These are phyloP conservation scores for Colossoma macropomum DNA, from an alignment of 2,113 vertebrate species.

Conservation along the genomic window DNA sequence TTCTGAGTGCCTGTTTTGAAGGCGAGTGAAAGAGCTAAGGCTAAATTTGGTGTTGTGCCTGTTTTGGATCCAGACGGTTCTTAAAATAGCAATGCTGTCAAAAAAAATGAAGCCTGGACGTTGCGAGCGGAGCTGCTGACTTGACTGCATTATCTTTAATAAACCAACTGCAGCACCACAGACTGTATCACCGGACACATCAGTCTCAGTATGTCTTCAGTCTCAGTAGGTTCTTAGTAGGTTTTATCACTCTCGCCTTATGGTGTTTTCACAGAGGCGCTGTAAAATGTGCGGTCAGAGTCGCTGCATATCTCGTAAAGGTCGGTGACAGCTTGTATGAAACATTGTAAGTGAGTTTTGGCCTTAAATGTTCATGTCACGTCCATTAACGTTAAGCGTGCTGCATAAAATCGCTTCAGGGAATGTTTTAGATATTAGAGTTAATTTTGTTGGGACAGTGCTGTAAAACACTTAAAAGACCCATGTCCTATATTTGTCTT, in stretches of 20 bases:
- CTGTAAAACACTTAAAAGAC: no score
- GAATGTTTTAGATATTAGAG: no score
- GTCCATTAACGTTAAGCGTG: no score
- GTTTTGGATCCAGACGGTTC: constrained; percentile 24
- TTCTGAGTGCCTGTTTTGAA: not conserved
- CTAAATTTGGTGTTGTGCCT: constrained; percentile 19
- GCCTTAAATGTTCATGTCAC: no score
- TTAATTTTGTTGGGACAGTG: no score
- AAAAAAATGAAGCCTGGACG: not conserved
- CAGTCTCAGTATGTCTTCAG: not conserved
- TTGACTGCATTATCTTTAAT: not conserved
- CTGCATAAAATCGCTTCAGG: no score
- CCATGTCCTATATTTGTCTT: no score
- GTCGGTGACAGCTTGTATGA: not conserved
- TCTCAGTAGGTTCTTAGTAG: not conserved
- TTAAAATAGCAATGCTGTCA: constrained; percentile 4
- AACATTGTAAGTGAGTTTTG: not conserved
- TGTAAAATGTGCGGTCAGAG: constrained; percentile 12
- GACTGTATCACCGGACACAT: not conserved
- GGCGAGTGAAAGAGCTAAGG: not conserved
- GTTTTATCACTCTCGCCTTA: not conserved
- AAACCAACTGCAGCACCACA: not conserved
- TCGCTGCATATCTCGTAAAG: not conserved
- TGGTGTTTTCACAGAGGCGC: not conserved
- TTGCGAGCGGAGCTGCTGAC: not conserved